Base-by-base conservation (phyloP, 2,113 vertebrate species). In the Epinephelus moara region DNA sequence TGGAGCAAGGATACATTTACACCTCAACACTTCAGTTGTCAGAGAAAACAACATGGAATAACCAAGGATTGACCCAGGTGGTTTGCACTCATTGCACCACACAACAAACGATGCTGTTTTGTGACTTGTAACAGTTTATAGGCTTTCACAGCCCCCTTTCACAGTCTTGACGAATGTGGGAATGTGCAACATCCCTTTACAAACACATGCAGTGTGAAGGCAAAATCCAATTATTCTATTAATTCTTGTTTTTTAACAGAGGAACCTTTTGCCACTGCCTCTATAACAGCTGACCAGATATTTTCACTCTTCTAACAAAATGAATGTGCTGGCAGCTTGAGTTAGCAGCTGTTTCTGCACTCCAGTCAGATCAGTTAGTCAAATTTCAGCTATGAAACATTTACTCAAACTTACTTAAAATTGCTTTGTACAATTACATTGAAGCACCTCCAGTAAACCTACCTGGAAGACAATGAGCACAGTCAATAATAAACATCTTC, bases 401-500 rank as follows among this genome's bases (percentile, higher is more conserved):
- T 55, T 77, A 14, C 13, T 52, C 7, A 14, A 11, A 55, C 49
- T 52, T 14, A 52, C 14, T 40, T 52, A 74, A 18, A 61, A 50
- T 50, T 62, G 47, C 42, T 66, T 80, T 45, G 50, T 53, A 23
- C 52, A 75, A 50, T 70, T 53, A 25, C 40, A 60, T 37, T 30
- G 33, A 71, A 78, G 21, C 53, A 60, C 19, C 21, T 71, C 25
- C 23, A 53, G 37, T 47, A 62, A 45, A 42, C n/a, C 17, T 42
- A 42, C 71, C 37, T 80, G 23, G 52, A 70, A 66, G 57, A 71
- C 45, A 30, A 40, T 19, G n/a, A 61, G 60, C 67, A 71, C n/a
- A 77, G 21, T 61, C 67, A 76, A 75, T 79, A 63, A 81, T 30
- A 53, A 75, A 37, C 56, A 66, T 77, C 81, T 53, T 80, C 61